Evolutionary conservation across 2,113 vertebrate species (phyloP), one percentile per base, ranked within the genome.

Genomic region (Bos javanicus): DNA sequence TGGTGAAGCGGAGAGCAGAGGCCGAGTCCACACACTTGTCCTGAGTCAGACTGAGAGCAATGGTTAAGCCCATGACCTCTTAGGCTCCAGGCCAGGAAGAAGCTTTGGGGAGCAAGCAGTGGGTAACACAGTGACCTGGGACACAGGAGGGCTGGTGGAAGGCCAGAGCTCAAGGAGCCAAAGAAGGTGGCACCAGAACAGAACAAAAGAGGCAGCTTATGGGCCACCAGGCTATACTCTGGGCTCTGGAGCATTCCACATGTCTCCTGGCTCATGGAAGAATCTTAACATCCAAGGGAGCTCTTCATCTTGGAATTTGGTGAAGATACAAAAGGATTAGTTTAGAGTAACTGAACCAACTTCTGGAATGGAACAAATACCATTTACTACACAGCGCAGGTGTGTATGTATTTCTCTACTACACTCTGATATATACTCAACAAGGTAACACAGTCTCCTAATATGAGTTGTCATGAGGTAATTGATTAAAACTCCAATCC

Each of bases 321-420:
- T 82, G 23, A 93, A 84, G 76, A 36, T 56, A 16, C 16, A 56
- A 43, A 85, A 83, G 23, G 56, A 54, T 54, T 62, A 12, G 14
- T 74, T 86, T 36, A 85, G 78, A 89, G 78, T 67, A 80, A 54
- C 36, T 46, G 33, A 76, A 33, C 62, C 83, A 26, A 67, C 67
- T 91, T 90, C 33, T 17, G 14, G 12, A 59, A 48, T 90, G 28
- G 93, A 52, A 64, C 43, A 54, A 52, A 94, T 36, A 30, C 33
- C 39, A 1, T 89, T 54, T 62, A 56, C 60, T 64, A 59, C 60
- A 57, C 16, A 48, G 6, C 6, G 16, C n/a, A 54, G 6, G 50
- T 10, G 36, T 39, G 17, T 90, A n/a, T 59, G 13, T 67, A 59
- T 76, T 62, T 82, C 59, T 21, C 48, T 85, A 23, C 39, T 67